These are phyloP conservation scores for Druceiella hillmani DNA, from an alignment of 2,888 invertebrate species.

Conservation along the genomic window DNA sequence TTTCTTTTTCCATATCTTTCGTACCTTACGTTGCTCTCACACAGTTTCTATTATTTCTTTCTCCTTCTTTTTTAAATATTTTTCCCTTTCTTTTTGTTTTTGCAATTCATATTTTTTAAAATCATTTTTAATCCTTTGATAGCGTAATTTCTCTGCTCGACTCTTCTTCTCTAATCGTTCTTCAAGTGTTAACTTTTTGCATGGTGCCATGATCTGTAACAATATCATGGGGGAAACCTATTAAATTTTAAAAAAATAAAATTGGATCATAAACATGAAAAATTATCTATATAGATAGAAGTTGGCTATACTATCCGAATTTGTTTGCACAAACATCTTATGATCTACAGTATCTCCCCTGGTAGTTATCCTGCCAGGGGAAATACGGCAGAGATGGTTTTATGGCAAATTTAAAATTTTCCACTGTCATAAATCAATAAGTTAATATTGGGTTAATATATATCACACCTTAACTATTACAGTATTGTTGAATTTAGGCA, in stretches of 20 bases:
- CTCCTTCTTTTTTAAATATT: slow-evolving; percentile 20
- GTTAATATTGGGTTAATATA: slow-evolving; percentile 5
- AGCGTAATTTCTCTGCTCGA: slow-evolving; percentile 17
- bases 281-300: background rate
- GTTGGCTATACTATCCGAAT: slow-evolving; percentile 5
- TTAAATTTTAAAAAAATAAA: no score
- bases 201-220: slow-evolving; percentile 16
- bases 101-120: slow-evolving; percentile 17
- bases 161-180: slow-evolving; percentile 19
- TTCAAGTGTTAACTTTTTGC: slow-evolving; percentile 18
- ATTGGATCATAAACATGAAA: background rate
- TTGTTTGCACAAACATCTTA: slow-evolving; percentile 9
- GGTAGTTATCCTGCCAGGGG: slow-evolving; percentile 7
- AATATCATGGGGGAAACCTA: slow-evolving; percentile 9
- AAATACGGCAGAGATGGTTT: slow-evolving; percentile 10
- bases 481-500: slow-evolving; percentile 9
- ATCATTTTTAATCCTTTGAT: slow-evolving; percentile 22
- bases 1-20: slow-evolving; percentile 10
- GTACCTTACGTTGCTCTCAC: slow-evolving; percentile 7
- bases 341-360: slow-evolving; percentile 5
- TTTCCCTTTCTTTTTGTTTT: slow-evolving; percentile 19
- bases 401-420: slow-evolving; percentile 6
- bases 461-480: slow-evolving; percentile 10
- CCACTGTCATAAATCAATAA: slow-evolving; percentile 6
- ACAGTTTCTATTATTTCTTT: slow-evolving; percentile 11